Base-by-base conservation (phyloP, 2,797 vertebrate genomes). In the Enteromius trimaculatus region DNA sequence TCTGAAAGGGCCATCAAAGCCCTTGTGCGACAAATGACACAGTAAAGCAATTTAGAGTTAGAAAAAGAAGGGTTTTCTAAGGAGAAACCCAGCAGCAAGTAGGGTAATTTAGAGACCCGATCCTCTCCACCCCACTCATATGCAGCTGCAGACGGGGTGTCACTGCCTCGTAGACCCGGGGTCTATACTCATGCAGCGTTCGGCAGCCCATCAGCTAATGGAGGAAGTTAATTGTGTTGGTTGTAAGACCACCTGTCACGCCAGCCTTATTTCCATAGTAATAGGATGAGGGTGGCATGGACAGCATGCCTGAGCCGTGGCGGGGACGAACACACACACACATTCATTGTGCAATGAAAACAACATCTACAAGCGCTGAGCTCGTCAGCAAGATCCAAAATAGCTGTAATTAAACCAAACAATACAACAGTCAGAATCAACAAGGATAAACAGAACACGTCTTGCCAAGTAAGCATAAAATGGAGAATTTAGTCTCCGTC, bases 171-270 rank as follows among this genome's bases (percentile, higher is more conserved):
- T 80, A 58, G 77, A 62, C 77, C 68, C 79, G 60, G 65, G 75
- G 71, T 80, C 76, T 79, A 70, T 76, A 69, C 89, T 90, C 92
- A 91, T 92, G 95, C 95, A 95, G 93, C 94, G 95, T 95, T 96
- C 96, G 95, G 96, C 92, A 93, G 93, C 91, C 93, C 91, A 80
- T 94, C 92, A 91, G 95, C 95, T 96, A 96, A 96, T 96, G 94
- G 94, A 96, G 95, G 94, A 96, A 96, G 95, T 96, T 96, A 96
- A 96, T 96, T 96, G 95, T 97, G 95, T 95, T 96, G 95, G 95
- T 96, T 96, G 96, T 96, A 96, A 95, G 95, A 95, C 96, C 96
- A 96, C 96, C 96, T 97, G 96, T 97, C 96, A 96, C 95, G 94
- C 95, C 95, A 95, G 95, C 95, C 95, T 96, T 95, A 96, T 97